Conservation (phyloP, 2,797 vertebrate genomes). For the Tachyglossus aculeatus region DNA sequence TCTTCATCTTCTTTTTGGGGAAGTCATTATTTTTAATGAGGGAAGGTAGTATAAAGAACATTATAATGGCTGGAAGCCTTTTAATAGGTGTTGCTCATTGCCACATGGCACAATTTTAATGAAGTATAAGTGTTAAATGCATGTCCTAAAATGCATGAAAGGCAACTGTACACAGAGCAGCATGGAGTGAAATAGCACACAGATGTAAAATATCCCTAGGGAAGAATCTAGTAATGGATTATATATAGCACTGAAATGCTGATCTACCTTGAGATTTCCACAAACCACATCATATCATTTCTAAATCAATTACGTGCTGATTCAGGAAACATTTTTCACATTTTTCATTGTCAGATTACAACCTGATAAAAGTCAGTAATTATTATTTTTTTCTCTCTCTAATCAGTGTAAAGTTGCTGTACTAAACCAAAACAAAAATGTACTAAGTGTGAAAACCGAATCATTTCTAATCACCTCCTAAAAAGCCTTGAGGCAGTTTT, state of each 20-base stretch:
- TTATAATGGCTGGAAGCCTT: neutral
- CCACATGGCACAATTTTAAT: neutral
- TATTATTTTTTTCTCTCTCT: neutral
- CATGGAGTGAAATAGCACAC: neutral
- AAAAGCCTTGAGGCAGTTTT: neutral
- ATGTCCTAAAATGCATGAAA: too few relatives aligned
- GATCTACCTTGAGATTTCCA: neutral
- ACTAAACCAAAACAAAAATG: too few relatives aligned
- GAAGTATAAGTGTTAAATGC: neutral
- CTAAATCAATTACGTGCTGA: conserved; percentile 22
- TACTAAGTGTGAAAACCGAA: too few relatives aligned
- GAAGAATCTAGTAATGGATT: neutral
- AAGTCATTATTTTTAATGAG: neutral
- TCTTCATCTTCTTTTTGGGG: neutral
- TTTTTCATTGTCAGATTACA: conserved; percentile 17
- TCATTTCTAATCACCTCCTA: too few relatives aligned
- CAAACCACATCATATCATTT: conserved; percentile 14
- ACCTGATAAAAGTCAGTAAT: neutral
- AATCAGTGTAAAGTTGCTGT: conserved; percentile 5
- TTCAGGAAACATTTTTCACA: conserved; percentile 26
- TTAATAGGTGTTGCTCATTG: neutral
- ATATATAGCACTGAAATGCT: neutral
- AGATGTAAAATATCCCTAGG: neutral
- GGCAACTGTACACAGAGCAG: neutral
- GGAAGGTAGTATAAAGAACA: neutral